These are phyloP conservation scores for Parnassius orleans DNA, from an alignment of 2,888 invertebrate genomes.

Conservation along the genomic window DNA sequence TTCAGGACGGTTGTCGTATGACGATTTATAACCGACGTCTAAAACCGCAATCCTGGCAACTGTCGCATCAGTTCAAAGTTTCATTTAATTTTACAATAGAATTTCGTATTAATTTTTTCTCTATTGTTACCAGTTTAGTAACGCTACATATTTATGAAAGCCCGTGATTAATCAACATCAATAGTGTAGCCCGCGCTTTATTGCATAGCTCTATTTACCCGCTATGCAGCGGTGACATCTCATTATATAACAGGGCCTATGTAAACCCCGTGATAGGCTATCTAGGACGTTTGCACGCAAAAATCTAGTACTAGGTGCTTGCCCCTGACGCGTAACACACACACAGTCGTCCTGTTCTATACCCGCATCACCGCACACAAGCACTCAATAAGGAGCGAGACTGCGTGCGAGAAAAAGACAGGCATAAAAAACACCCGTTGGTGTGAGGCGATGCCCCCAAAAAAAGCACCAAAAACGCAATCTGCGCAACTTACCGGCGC, in stretches of 20 bases:
- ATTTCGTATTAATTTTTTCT: conserved; percentile 13
- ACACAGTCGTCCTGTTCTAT: conserved; percentile 36
- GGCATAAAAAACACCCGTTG: conserved; percentile 77
- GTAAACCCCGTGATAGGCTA: conserved; percentile 55
- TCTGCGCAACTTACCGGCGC: conserved; percentile 82
- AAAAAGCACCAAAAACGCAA: conserved; percentile 82
- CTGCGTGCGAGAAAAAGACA: conserved; percentile 76
- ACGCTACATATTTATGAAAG: conserved; percentile 42
- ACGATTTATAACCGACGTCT: too few species aligned
- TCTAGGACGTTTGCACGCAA: conserved; percentile 77
- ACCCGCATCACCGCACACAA: conserved; percentile 40
- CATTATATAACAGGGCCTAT: conserved; percentile 68
- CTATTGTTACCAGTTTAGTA: conserved; percentile 25
- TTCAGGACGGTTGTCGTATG: too few species aligned
- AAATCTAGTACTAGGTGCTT: conserved; percentile 77
- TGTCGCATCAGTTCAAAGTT: background rate
- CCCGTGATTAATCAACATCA: conserved; percentile 74
- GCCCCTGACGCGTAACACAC: conserved; percentile 51
- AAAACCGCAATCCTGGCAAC: too few species aligned
- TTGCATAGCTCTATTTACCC: conserved; percentile 68
- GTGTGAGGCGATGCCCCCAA: conserved; percentile 80
- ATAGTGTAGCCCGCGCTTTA: conserved; percentile 62
- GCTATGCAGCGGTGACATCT: conserved; percentile 69
- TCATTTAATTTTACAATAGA: background rate
- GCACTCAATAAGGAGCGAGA: conserved; percentile 55